Evolutionary conservation across 2,113 vertebrate species (phyloP).

Genomic region (Strigops habroptila): DNA sequence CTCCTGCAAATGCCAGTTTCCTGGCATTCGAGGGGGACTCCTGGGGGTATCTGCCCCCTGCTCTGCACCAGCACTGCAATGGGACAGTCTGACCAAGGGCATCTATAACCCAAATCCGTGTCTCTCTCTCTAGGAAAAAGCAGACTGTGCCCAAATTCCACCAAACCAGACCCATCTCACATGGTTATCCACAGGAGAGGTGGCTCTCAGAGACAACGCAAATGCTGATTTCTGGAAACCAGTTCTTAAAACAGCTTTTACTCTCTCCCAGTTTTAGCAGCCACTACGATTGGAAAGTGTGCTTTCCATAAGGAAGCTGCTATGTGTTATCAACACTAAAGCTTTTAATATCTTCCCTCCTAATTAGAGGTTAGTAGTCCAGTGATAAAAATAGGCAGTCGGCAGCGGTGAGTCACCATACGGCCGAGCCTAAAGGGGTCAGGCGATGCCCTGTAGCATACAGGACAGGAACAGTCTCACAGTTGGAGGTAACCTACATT

Average conservation of each 20-base stretch:
- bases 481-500: neutral
- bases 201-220: neutral
- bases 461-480: neutral
- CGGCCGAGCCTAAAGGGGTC: neutral
- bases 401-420: neutral
- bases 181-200: neutral
- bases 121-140: neutral
- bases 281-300: neutral
- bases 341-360: conserved; percentile 28
- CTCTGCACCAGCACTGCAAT: neutral
- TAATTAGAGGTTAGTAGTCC: conserved; percentile 53
- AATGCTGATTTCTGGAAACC: neutral
- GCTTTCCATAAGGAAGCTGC: neutral
- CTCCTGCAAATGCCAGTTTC: neutral
- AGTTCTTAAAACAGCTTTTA: neutral
- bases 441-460: neutral
- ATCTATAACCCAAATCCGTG: neutral
- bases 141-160: neutral
- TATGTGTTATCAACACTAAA: neutral
- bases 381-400: conserved; percentile 33
- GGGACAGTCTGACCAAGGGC: neutral
- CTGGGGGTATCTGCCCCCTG: neutral
- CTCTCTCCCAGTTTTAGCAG: neutral
- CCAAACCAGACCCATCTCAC: neutral
- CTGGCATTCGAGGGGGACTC: neutral